These are phyloP conservation scores for Chaenocephalus aceratus DNA, from an alignment of 2,113 vertebrate species.

Conservation along the genomic window DNA sequence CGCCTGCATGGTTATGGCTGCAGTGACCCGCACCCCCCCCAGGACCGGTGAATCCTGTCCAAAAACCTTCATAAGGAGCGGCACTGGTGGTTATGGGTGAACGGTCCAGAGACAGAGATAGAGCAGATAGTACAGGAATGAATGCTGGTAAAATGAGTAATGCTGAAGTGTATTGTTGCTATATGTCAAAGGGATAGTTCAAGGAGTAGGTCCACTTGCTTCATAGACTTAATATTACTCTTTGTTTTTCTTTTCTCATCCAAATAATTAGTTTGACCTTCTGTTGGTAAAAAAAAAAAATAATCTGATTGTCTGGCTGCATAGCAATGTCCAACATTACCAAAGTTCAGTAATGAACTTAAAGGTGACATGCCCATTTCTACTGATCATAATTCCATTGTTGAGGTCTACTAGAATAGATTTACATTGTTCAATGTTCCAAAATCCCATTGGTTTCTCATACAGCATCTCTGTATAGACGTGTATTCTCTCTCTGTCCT, in stretches of 20 bases:
- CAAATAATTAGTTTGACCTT: background rate
- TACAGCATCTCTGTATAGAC: too few species aligned
- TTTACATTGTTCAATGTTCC: too few species aligned
- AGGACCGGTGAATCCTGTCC: constrained; percentile 57
- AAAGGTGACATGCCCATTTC: too few species aligned
- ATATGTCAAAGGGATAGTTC: background rate
- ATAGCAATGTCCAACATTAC: background rate
- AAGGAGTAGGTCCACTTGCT: background rate
- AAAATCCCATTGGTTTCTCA: too few species aligned
- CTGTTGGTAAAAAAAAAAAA: background rate
- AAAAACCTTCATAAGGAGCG: constrained; percentile 40
- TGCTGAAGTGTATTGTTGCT: constrained; percentile 21
- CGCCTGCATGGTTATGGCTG: constrained; percentile 87
- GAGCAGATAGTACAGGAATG: constrained; percentile 70
- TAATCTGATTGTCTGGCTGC: background rate
- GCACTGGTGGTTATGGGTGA: constrained; percentile 54
- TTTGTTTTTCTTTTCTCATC: background rate
- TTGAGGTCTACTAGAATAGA: too few species aligned
- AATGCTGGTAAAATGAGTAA: constrained; percentile 65
- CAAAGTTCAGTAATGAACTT: too few species aligned
- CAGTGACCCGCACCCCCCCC: constrained; percentile 84
- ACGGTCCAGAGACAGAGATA: constrained; percentile 78
- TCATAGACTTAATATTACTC: too few species aligned
- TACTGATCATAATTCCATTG: too few species aligned
- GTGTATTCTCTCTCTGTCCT: too few species aligned